phyloP scores from a whole-genome alignment of 2,113 vertebrate genomes.

The Piprites chloris region DNA sequence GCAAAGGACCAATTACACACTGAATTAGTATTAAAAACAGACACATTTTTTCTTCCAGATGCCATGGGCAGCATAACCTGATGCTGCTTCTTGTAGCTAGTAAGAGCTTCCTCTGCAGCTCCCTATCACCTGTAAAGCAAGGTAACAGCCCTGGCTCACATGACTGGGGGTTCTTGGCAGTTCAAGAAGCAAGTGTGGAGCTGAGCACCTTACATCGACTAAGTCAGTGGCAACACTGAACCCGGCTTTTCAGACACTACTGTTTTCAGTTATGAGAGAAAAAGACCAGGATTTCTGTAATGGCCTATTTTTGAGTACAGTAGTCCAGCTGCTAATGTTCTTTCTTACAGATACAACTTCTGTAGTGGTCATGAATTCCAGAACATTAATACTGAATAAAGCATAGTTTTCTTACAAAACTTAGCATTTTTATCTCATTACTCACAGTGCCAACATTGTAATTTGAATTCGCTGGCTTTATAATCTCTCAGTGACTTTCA shows the following conservation, averaged over 20 bases:
- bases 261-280: neutral
- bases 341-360: neutral
- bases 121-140: neutral
- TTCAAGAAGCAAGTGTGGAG: neutral
- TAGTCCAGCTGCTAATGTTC: neutral
- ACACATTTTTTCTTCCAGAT: neutral
- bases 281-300: neutral
- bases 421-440: neutral
- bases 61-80: neutral
- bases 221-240: constrained; percentile 7
- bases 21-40: neutral
- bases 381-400: neutral
- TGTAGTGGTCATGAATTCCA: neutral
- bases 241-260: neutral
- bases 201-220: neutral
- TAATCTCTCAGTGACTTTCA: neutral
- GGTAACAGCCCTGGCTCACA: neutral
- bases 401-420: neutral
- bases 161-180: neutral
- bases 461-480: neutral
- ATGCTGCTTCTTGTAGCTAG: neutral
- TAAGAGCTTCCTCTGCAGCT: neutral
- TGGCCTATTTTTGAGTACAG: neutral
- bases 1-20: neutral
- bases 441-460: neutral